These are phyloP conservation scores for Sinohyriopsis cumingii DNA, from an alignment of 2,888 invertebrate species.

Conservation along the genomic window DNA sequence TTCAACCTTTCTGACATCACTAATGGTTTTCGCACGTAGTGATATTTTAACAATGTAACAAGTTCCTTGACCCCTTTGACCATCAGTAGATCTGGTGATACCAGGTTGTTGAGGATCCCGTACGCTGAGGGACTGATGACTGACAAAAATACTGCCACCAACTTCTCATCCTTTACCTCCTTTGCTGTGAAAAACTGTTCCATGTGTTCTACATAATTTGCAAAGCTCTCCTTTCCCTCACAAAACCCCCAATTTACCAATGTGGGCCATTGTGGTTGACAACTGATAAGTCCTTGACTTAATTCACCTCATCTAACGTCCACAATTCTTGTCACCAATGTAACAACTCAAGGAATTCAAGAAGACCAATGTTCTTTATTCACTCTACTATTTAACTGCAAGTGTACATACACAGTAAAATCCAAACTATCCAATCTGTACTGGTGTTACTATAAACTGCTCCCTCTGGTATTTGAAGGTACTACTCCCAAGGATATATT, in stretches of 20 bases:
- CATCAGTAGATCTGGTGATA: conserved; percentile 12
- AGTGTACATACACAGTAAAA: too few species aligned
- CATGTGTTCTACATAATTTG: conserved; percentile 6
- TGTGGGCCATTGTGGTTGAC: neutral
- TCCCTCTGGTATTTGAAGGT: too few species aligned
- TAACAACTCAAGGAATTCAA: too few species aligned
- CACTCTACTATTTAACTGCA: too few species aligned
- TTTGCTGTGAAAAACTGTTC: conserved; percentile 14
- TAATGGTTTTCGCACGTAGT: conserved; percentile 15
- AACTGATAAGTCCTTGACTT: too few species aligned
- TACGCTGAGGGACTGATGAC: conserved; percentile 9
- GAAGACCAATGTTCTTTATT: too few species aligned
- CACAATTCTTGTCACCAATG: too few species aligned
- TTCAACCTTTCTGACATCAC: conserved; percentile 19
- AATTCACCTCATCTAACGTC: too few species aligned
- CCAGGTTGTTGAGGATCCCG: conserved; percentile 10
- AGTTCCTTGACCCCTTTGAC: conserved; percentile 7
- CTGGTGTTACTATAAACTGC: too few species aligned
- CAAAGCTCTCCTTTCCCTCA: conserved; percentile 7
- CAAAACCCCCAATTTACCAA: conserved; percentile 14
- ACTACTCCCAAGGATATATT: too few species aligned
- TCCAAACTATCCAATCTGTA: too few species aligned
- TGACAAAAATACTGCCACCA: conserved; percentile 15
- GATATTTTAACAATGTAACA: conserved; percentile 4
- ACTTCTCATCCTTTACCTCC: conserved; percentile 7